These are phyloP conservation scores for Liopterus haemorrhoidalis DNA, from an alignment of 2,888 invertebrate species.

Conservation along the genomic window DNA sequence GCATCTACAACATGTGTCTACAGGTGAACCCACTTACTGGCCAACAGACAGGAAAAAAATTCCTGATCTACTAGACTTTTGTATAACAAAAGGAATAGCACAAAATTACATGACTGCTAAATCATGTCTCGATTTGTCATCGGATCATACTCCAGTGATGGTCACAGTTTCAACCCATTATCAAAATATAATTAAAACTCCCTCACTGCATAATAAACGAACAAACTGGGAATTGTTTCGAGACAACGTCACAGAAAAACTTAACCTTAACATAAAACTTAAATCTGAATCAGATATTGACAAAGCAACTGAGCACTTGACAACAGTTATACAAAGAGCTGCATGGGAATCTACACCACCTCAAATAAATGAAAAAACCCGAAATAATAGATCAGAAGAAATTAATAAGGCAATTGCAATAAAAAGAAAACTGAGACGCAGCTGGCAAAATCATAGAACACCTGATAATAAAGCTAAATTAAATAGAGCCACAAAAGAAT, in stretches of 20 bases:
- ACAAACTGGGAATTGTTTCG: slow-evolving; percentile 8
- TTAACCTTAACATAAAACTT: slow-evolving; percentile 2
- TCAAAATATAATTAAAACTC: slow-evolving; percentile 3
- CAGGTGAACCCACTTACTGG: too few species aligned
- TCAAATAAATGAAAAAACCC: slow-evolving; percentile 8
- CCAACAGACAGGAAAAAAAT: too few species aligned
- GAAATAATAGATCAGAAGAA: too few species aligned
- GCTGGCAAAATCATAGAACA: slow-evolving; percentile 17
- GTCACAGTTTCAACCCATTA: too few species aligned
- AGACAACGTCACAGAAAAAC: slow-evolving; percentile 1
- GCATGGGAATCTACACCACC: slow-evolving; percentile 16
- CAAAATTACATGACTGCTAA: too few species aligned
- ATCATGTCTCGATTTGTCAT: too few species aligned
- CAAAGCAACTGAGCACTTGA: slow-evolving; percentile 9
- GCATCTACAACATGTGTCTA: too few species aligned
- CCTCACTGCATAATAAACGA: slow-evolving; percentile 6
- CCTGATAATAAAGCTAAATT: slow-evolving; percentile 15
- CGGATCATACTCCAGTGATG: slow-evolving; percentile 9
- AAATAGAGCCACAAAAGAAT: slow-evolving; percentile 12
- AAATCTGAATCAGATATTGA: slow-evolving; percentile 3
- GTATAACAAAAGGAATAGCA: too few species aligned
- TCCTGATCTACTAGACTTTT: too few species aligned
- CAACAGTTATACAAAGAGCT: slow-evolving; percentile 8
- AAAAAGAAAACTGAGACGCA: slow-evolving; percentile 13
- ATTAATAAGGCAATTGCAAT: slow-evolving; percentile 12